Evolutionary conservation across 2,113 vertebrate species (phyloP).

Genomic region (rabbit (Oryctolagus cuniculus)): DNA sequence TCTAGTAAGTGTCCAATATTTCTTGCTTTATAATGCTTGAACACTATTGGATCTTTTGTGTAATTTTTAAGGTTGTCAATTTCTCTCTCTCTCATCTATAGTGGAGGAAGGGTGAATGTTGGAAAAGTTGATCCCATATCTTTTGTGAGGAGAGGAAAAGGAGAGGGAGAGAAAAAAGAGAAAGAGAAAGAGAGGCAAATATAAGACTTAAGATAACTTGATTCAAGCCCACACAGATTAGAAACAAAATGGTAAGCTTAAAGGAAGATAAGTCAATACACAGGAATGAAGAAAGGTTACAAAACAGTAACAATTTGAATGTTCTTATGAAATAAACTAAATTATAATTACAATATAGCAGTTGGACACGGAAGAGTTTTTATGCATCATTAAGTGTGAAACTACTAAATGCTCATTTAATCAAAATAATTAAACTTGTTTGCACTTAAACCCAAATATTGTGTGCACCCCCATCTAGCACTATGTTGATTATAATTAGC

Average conservation of each 20-base stretch:
- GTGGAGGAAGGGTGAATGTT: rapidly evolving
- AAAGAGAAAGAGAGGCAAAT: background rate
- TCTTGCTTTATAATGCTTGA: background rate
- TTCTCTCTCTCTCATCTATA: background rate
- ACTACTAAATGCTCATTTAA: background rate
- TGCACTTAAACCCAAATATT: background rate
- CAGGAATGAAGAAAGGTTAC: background rate
- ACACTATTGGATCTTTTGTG: background rate
- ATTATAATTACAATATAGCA: conserved; percentile 8
- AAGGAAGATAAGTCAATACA: background rate
- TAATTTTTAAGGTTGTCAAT: background rate
- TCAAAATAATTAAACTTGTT: conserved; percentile 12
- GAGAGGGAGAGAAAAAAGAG: background rate
- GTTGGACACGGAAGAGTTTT: background rate
- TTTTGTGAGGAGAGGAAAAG: background rate
- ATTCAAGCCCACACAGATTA: background rate
- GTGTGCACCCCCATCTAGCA: background rate
- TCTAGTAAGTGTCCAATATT: background rate
- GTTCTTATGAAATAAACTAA: background rate
- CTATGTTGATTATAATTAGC: background rate
- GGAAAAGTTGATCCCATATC: background rate
- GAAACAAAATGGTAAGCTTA: background rate
- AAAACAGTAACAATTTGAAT: background rate
- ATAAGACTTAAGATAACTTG: background rate
- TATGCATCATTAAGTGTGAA: conserved; percentile 14